Evolutionary conservation across 1,140 invertebrate genomes (phyloP).

Genomic region (Mactra quadrangularis): DNA sequence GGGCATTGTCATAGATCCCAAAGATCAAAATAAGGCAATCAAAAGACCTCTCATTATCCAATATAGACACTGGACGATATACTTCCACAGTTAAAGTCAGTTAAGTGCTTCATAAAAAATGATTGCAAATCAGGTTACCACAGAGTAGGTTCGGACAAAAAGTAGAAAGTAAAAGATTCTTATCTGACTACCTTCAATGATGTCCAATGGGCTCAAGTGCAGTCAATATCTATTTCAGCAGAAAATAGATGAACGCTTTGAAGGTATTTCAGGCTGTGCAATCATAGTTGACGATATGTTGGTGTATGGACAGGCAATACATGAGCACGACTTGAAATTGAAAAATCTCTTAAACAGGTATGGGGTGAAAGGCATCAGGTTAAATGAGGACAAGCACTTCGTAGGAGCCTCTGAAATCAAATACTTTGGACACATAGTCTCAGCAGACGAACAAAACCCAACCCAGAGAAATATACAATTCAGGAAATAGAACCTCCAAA

Average conservation of each 20-base stretch:
- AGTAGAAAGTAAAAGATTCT: too few relatives aligned
- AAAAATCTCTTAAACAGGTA: not conserved
- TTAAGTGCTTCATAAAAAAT: too few relatives aligned
- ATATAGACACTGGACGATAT: too few relatives aligned
- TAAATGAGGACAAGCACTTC: constrained; percentile 4
- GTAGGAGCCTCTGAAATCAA: not conserved
- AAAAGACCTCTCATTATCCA: not conserved
- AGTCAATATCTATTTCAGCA: not conserved
- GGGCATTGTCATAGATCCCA: not conserved
- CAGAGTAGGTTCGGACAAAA: not conserved
- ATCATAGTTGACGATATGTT: not conserved
- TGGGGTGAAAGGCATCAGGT: not conserved
- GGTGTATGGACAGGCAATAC: not conserved
- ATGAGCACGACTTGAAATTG: constrained; percentile 15
- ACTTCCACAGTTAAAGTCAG: too few relatives aligned
- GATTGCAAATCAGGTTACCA: not conserved
- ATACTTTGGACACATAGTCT: constrained; percentile 7
- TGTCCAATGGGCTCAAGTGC: not conserved
- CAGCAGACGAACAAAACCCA: not conserved
- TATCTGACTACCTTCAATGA: constrained; percentile 5
- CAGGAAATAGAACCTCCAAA: not conserved
- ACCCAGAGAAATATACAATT: not conserved
- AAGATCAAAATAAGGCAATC: not conserved
- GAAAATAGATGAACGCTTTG: not conserved
- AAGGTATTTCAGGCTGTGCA: not conserved